Percentiles rank a stretch among this genome's conserved stretches.
phyloP scores from a whole-genome alignment of 2,797 vertebrate genomes.

The Emys orbicularis region DNA sequence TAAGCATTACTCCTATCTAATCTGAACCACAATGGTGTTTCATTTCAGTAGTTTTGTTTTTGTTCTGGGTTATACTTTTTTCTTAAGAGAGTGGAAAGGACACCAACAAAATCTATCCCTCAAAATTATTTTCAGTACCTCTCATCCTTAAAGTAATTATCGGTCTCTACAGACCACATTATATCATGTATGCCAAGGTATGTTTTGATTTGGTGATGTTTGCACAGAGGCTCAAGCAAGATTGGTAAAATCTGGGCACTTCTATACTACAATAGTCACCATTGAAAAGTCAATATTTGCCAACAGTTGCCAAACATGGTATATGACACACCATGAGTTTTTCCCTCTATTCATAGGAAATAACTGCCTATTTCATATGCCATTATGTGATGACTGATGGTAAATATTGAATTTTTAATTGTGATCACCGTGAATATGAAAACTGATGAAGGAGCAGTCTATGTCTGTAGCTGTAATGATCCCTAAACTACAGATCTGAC shows the following conservation, averaged over 20 bases:
- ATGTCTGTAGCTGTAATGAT: not conserved
- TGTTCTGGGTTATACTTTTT: not conserved
- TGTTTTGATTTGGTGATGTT: not conserved
- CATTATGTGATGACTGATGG: not conserved
- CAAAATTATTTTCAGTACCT: not conserved
- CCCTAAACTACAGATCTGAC: not conserved
- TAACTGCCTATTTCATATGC: not conserved
- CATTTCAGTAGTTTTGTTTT: not conserved
- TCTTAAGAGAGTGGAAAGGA: not conserved
- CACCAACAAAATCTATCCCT: not conserved
- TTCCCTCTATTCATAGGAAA: not conserved
- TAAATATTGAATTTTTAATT: not conserved
- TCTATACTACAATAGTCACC: not conserved
- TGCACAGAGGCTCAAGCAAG: not conserved
- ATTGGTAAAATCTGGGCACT: not conserved
- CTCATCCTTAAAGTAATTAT: not conserved
- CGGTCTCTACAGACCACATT: not conserved
- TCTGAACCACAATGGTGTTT: constrained; percentile 1
- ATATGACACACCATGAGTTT: not conserved
- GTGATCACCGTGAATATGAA: not conserved
- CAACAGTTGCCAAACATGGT: not conserved
- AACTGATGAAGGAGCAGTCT: not conserved
- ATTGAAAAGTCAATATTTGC: not conserved
- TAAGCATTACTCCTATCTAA: not conserved
- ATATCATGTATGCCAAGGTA: constrained; percentile 1